Evolutionary conservation across 1,140 invertebrate genomes (phyloP).

Genomic region (Steinernema khuongi): DNA sequence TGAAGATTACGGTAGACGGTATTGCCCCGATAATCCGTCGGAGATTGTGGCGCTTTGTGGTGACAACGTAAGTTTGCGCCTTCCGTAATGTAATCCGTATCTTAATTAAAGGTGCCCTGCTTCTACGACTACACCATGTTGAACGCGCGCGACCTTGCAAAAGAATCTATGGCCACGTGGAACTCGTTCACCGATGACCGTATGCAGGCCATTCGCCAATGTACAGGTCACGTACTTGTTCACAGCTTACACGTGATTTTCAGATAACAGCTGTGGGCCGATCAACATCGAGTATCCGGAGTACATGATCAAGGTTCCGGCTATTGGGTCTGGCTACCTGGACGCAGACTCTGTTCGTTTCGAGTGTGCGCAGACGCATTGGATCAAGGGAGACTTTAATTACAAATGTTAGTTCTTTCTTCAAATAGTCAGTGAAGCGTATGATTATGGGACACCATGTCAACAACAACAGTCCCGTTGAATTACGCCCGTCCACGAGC

Average conservation of each 20-base stretch:
- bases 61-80: slow-evolving; percentile 35
- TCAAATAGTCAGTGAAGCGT: background rate
- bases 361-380: slow-evolving; percentile 58
- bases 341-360: slow-evolving; percentile 56
- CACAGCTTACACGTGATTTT: slow-evolving; percentile 15
- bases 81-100: slow-evolving; percentile 19
- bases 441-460: background rate
- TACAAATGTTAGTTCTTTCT: slow-evolving; percentile 54
- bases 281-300: slow-evolving; percentile 59
- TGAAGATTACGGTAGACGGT: slow-evolving; percentile 29
- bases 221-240: slow-evolving; percentile 25
- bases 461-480: no score
- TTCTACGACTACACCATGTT: slow-evolving; percentile 50
- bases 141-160: slow-evolving; percentile 49
- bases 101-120: slow-evolving; percentile 41
- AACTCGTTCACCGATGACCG: slow-evolving; percentile 52
- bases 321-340: slow-evolving; percentile 51
- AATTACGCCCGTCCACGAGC: no score
- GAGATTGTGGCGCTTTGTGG: slow-evolving; percentile 51
- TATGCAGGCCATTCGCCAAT: slow-evolving; percentile 45
- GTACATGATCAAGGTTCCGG: slow-evolving; percentile 55
- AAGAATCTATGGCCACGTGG: slow-evolving; percentile 47
- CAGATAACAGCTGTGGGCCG: slow-evolving; percentile 58
- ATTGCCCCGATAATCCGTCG: slow-evolving; percentile 56
- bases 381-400: slow-evolving; percentile 56